A percentile compares a stretch with the other conserved stretches of the same genome.
These are phyloP conservation scores for Drosophila barbarae DNA, from an alignment of 2,888 invertebrate species.

Conservation along the genomic window DNA sequence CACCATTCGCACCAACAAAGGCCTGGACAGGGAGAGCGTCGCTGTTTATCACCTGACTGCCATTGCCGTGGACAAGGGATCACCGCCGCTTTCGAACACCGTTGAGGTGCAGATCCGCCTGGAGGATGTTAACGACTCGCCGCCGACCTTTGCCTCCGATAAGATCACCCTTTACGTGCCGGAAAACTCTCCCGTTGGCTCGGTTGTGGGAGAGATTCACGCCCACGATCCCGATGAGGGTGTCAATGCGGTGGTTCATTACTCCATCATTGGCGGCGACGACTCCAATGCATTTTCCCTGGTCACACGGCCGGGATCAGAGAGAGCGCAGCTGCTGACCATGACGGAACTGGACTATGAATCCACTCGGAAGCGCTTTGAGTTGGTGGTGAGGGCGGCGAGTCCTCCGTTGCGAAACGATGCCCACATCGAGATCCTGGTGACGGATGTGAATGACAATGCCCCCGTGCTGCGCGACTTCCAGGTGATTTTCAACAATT, in stretches of 20 bases:
- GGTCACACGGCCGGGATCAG: slow-evolving; percentile 89
- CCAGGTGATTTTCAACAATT: slow-evolving; percentile 96
- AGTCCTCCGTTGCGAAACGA: slow-evolving; percentile 94
- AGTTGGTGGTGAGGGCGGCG: slow-evolving; percentile 92
- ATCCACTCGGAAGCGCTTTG: slow-evolving; percentile 93
- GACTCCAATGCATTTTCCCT: slow-evolving; percentile 92
- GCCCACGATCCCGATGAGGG: slow-evolving; percentile 97
- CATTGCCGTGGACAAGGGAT: slow-evolving; percentile 93
- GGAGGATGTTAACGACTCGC: slow-evolving; percentile 94
- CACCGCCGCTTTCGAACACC: slow-evolving; percentile 86
- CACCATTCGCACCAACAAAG: slow-evolving; percentile 92
- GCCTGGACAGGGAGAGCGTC: slow-evolving; percentile 93
- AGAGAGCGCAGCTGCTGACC: slow-evolving; percentile 92
- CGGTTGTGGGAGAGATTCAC: slow-evolving; percentile 93
- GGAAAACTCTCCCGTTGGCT: slow-evolving; percentile 98
- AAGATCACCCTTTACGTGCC: slow-evolving; percentile 92
- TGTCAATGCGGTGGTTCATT: slow-evolving; percentile 93
- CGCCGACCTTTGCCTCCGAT: slow-evolving; percentile 93
- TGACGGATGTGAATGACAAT: slow-evolving; percentile 97
- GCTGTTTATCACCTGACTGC: slow-evolving; percentile 92
- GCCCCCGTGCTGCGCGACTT: slow-evolving; percentile 95
- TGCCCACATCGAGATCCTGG: slow-evolving; percentile 91
- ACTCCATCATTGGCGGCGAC: slow-evolving; percentile 95
- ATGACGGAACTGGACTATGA: slow-evolving; percentile 97
- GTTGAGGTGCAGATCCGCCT: slow-evolving; percentile 89